Base-by-base conservation (phyloP, 2,113 vertebrate species). In the Brachypodius melanocephalos region DNA sequence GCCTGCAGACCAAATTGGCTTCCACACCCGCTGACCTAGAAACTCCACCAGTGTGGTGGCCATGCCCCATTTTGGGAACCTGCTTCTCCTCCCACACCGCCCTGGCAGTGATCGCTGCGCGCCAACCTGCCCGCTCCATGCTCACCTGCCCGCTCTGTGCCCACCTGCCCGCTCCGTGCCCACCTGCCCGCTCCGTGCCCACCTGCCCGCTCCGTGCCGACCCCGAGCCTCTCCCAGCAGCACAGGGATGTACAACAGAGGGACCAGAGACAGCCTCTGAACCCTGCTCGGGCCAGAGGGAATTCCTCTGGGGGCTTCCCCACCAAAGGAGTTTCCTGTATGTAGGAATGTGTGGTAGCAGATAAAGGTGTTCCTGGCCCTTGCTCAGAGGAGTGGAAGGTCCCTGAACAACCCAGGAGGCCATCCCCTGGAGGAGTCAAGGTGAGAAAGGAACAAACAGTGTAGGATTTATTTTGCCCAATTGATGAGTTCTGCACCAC, bases 11-110 rank as follows among this genome's bases (percentile, higher is more conserved):
- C 95, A 71, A 94, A 93, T 26, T 85, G 93, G 85, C 94, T 79
- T 73, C 81, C 67, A 91, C 89, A 97, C 93, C 95, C 95, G 96
- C 96, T 96, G 93, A 93, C 90, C 85, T 26, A 93, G 85, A 94
- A 94, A 91, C 79, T 85, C 17, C 93, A 62, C 7, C 91, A 63
- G 22, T 0, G 3, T 31, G 68, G 78, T 65, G 75, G 89, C 76
- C 5, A 0, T 62, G 80, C 68, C 82, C 89, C 3, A 1, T 58
- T 86, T 66, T 54, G 89, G 91, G 22, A 85, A 89, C 93, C 0
- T 26, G 20, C 58, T 62, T 68, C 81, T 95, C 83, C 86, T 92
- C 57, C 76, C 89, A 83, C 52, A 1, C 32, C 0, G 3, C 54
- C 28, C 84, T 55, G 92, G 78, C 90, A 73, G 2, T 1, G 17